Conservation (phyloP, 1,140 invertebrate genomes). For the Melanaphis sacchari region DNA sequence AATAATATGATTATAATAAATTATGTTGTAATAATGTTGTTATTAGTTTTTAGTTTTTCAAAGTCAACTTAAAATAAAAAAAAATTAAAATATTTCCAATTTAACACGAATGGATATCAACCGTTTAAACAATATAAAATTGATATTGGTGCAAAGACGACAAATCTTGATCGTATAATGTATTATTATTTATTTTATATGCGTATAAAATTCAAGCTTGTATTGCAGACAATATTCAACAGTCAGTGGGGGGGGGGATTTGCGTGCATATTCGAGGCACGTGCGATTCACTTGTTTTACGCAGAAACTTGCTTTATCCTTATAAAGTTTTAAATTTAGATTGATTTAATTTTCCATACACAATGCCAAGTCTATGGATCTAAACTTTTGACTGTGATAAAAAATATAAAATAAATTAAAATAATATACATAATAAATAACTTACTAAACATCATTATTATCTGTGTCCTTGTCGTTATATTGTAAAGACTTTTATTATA, state of each 20-base stretch:
- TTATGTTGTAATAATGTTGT: no score
- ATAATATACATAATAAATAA: constrained; percentile 14
- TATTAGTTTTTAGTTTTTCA: background rate
- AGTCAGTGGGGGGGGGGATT: background rate
- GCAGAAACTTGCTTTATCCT: constrained; percentile 23
- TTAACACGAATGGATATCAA: background rate
- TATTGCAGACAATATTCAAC: background rate
- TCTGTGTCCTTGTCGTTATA: background rate
- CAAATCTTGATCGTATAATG: background rate
- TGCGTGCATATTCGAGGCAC: constrained; percentile 14
- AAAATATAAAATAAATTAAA: background rate
- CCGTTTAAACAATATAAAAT: background rate
- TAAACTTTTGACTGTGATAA: constrained; percentile 7
- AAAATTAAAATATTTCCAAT: background rate
- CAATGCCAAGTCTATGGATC: background rate
- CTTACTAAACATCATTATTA: background rate
- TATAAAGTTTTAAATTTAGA: constrained; percentile 46
- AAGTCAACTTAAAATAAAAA: background rate
- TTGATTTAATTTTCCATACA: constrained; percentile 1
- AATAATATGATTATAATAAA: background rate
- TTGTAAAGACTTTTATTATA: background rate
- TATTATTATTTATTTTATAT: background rate
- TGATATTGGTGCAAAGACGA: background rate
- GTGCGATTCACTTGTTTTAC: constrained; percentile 55
- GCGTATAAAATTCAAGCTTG: background rate